phyloP scores from a whole-genome alignment of 2,888 invertebrate species.

The Sesia bembeciformis region DNA sequence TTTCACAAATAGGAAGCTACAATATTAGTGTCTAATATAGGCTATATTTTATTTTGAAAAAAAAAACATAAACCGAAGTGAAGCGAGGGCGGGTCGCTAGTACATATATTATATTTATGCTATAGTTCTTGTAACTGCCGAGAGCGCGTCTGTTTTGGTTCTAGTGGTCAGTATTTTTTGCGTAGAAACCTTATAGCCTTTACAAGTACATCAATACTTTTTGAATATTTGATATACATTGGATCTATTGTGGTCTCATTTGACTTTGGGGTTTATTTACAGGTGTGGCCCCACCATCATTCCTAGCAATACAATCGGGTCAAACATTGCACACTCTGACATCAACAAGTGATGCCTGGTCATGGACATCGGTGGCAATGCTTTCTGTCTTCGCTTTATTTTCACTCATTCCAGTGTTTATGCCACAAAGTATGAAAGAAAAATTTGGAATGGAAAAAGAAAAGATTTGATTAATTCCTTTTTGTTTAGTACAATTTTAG shows the following conservation, averaged over 20 bases:
- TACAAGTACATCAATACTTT: background rate
- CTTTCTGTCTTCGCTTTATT: conserved; percentile 86
- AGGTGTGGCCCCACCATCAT: conserved; percentile 97
- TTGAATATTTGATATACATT: background rate
- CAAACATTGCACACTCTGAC: conserved; percentile 95
- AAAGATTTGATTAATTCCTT: conserved; percentile 7
- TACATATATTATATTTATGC: no score
- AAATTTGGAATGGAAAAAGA: conserved; percentile 78
- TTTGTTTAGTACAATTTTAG: conserved; percentile 38
- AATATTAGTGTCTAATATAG: no score
- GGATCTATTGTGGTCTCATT: no score
- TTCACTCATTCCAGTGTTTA: conserved; percentile 90
- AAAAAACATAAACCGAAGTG: no score
- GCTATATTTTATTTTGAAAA: no score
- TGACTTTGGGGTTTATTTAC: conserved; percentile 14
- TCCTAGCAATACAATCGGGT: conserved; percentile 98
- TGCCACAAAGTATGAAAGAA: conserved; percentile 85
- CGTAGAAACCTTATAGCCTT: no score
- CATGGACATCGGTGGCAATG: conserved; percentile 88
- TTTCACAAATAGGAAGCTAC: no score
- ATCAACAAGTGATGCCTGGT: conserved; percentile 89
- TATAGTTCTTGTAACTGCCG: no score
- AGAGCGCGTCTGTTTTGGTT: no score
- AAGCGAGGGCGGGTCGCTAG: no score
- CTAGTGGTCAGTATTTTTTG: no score